Percentiles rank a stretch among this genome's conserved stretches.
Evolutionary conservation across 37 sponge, comb jelly and placozoan species (phyloP).

Genomic region (Beroe forskalii): DNA sequence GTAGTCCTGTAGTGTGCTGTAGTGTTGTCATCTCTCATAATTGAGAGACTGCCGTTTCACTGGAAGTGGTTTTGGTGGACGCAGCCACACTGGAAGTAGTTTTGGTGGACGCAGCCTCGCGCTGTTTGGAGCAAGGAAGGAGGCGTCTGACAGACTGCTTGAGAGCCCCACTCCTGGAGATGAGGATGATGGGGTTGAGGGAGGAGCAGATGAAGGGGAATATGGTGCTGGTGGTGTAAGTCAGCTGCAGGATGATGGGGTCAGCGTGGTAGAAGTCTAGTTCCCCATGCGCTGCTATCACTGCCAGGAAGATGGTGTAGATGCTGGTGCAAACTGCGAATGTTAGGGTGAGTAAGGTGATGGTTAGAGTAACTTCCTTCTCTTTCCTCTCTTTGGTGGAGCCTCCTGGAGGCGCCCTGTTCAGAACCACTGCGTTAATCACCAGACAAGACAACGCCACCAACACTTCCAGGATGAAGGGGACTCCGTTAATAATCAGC

Average conservation of each 20-base stretch:
- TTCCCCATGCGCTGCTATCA: too few relatives aligned
- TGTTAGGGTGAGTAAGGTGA: neutral
- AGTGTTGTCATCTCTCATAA: too few relatives aligned
- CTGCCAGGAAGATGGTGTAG: neutral
- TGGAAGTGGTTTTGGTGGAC: too few relatives aligned
- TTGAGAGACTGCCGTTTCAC: too few relatives aligned
- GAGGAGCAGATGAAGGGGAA: slow-evolving; percentile 6
- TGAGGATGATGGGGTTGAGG: neutral
- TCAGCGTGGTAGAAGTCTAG: neutral
- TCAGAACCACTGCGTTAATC: neutral
- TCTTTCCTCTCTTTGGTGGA: neutral
- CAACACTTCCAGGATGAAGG: neutral
- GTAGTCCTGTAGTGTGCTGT: too few relatives aligned
- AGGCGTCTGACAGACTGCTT: too few relatives aligned
- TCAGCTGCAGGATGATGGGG: neutral
- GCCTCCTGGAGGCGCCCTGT: neutral
- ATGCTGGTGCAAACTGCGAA: neutral
- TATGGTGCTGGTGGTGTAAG: neutral
- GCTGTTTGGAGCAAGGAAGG: too few relatives aligned
- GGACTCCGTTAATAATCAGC: neutral
- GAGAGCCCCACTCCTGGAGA: neutral
- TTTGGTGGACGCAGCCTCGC: too few relatives aligned
- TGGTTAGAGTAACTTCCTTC: neutral
- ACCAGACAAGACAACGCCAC: neutral
- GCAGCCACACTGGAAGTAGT: too few relatives aligned